Evolutionary conservation across 2,888 invertebrate genomes (phyloP).

Genomic region (Chesias legatella): DNA sequence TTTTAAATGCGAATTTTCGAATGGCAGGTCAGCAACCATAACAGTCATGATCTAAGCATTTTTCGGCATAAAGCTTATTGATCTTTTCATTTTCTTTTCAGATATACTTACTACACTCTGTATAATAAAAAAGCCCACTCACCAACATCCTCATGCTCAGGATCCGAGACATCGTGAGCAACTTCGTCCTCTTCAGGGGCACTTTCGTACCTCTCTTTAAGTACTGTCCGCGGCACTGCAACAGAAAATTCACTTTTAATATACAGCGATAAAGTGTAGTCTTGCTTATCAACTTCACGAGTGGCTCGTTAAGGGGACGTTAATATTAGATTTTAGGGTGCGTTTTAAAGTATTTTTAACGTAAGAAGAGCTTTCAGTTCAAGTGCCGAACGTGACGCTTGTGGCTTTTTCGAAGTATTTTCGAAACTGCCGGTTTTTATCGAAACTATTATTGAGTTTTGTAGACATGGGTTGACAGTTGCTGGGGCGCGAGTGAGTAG

Average conservation of each 20-base stretch:
- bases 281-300: slow-evolving; percentile 22
- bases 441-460: slow-evolving; percentile 31
- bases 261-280: slow-evolving; percentile 32
- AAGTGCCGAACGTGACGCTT: slow-evolving; percentile 44
- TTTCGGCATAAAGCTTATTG: too few relatives aligned
- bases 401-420: slow-evolving; percentile 35
- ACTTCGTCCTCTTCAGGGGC: slow-evolving; percentile 89
- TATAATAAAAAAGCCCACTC: slow-evolving; percentile 53
- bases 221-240: slow-evolving; percentile 90
- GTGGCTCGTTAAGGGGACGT: slow-evolving; percentile 50
- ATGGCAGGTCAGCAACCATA: too few relatives aligned
- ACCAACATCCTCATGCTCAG: slow-evolving; percentile 77
- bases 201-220: slow-evolving; percentile 90
- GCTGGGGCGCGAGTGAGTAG: slow-evolving; percentile 19
- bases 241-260: slow-evolving; percentile 48
- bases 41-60: too few relatives aligned
- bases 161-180: slow-evolving; percentile 73
- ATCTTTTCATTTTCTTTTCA: too few relatives aligned
- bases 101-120: too few relatives aligned
- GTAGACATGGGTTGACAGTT: slow-evolving; percentile 33
- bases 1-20: too few relatives aligned
- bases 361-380: slow-evolving; percentile 40
- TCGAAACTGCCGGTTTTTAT: slow-evolving; percentile 33
- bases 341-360: slow-evolving; percentile 53
- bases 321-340: slow-evolving; percentile 68